phyloP scores from a whole-genome alignment of 2,113 vertebrate species.

The Dromas ardeola region DNA sequence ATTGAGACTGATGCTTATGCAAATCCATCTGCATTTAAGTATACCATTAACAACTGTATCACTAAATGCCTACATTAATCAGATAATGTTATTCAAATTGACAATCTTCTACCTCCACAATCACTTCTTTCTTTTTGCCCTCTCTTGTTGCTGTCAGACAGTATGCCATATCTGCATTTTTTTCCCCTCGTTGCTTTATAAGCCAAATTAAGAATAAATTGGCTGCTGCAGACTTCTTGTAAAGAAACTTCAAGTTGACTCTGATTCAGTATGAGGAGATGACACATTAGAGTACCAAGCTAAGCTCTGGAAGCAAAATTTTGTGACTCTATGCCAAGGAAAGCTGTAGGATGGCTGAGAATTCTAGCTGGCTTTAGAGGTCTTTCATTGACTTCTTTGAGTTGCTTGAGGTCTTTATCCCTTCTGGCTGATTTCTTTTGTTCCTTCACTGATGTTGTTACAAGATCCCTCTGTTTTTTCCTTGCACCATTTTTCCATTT shows the following conservation, averaged over 20 bases:
- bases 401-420: not conserved
- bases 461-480: not conserved
- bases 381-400: not conserved
- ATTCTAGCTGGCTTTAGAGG: not conserved
- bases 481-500: not conserved
- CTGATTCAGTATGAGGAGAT: not conserved
- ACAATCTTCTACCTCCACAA: not conserved
- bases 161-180: not conserved
- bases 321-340: not conserved
- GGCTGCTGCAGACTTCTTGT: not conserved
- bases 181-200: accelerated
- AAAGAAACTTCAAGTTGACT: not conserved
- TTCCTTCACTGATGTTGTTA: not conserved
- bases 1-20: not conserved
- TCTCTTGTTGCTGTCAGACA: not conserved
- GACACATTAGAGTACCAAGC: not conserved
- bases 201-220: not conserved
- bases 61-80: not conserved
- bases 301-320: not conserved
- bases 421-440: not conserved
- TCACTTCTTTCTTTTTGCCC: not conserved
- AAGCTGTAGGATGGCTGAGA: not conserved
- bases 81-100: not conserved
- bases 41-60: not conserved
- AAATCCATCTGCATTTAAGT: not conserved